Evolutionary conservation across 2,888 invertebrate species (phyloP).

Genomic region (Caenorhabditis sp.): DNA sequence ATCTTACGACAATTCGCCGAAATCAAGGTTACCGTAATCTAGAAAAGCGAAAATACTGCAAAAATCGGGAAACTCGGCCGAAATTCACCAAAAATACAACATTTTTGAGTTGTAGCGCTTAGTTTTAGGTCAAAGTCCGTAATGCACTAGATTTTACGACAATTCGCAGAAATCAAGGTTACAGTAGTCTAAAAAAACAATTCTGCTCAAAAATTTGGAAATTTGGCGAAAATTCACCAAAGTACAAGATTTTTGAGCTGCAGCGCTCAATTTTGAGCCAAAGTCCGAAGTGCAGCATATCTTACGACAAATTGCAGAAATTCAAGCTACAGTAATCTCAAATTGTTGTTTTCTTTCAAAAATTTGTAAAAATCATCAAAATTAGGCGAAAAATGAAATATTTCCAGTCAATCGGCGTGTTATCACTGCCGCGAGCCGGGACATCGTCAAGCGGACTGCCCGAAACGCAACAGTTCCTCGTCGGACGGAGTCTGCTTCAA

Average conservation of each 20-base stretch:
- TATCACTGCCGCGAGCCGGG: conserved; percentile 90
- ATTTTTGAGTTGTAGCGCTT: no score
- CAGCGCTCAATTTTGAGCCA: no score
- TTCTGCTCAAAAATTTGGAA: no score
- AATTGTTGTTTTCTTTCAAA: neutral
- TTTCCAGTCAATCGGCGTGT: conserved; percentile 84
- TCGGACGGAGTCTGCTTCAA: conserved; percentile 90
- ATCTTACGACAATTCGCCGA: no score
- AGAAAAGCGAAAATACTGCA: neutral
- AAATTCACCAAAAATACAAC: conserved; percentile 1
- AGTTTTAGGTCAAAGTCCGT: no score
- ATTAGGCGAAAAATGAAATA: neutral
- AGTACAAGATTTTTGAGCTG: no score
- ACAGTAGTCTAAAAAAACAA: neutral
- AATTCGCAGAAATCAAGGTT: neutral
- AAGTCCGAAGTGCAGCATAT: no score
- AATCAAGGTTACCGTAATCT: neutral
- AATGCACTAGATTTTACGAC: no score
- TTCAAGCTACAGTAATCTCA: no score
- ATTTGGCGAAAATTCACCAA: no score
- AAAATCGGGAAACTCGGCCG: neutral
- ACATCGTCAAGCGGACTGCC: conserved; percentile 91
- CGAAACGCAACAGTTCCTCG: conserved; percentile 84
- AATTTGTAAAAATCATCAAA: conserved; percentile 8
- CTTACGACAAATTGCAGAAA: no score